Base-by-base conservation (phyloP, 2,797 vertebrate genomes). In the Etheostoma perlongum region DNA sequence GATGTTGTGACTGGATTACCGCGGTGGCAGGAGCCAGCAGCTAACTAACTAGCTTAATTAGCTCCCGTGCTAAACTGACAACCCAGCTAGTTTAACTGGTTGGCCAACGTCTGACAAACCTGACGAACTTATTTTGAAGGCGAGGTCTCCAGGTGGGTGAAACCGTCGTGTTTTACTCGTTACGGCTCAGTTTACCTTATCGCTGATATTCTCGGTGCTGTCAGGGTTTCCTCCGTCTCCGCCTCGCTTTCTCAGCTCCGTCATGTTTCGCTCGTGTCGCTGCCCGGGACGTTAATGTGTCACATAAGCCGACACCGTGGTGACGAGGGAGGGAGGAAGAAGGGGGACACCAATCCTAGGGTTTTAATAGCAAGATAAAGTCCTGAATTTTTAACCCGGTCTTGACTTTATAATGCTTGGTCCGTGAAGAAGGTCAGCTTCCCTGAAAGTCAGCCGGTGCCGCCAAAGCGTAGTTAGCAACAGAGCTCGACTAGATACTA, bases 231-330 rank as follows among this genome's bases (percentile, higher is more conserved):
- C 92, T 61, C 87, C 94, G 74, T 88, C 94, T 15, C 88, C 93
- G 25, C 86, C 94, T 88, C 95, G 88, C 88, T 88, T 93, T 88
- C 95, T 91, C 86, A 95, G 91, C 91, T 95, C 95, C 77, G 94
- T 95, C 95, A 96, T 96, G 88, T 86, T 88, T 70, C 64, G 83
- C 80, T 84, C 65, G 80, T 72, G 68, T 72, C 78, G 59, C 82
- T 42, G 61, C 36, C 72, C 63, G 78, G 85, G 83, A 89, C 84
- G 76, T 71, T 68, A 78, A 70, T 67, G 82, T 81, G 82, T 88
- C 83, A 87, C 84, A 87, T 88, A 91, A 91, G 33, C 82, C 81
- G 77, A 72, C 15, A 68, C 73, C 68, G 46, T 13, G 53, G 33
- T 6, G 40, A 1, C 27, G 44, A 11, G 19, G 9, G 67, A 2